These are phyloP conservation scores for Mesorhabditis sp. DNA, from an alignment of 2,888 invertebrate genomes.

Conservation along the genomic window DNA sequence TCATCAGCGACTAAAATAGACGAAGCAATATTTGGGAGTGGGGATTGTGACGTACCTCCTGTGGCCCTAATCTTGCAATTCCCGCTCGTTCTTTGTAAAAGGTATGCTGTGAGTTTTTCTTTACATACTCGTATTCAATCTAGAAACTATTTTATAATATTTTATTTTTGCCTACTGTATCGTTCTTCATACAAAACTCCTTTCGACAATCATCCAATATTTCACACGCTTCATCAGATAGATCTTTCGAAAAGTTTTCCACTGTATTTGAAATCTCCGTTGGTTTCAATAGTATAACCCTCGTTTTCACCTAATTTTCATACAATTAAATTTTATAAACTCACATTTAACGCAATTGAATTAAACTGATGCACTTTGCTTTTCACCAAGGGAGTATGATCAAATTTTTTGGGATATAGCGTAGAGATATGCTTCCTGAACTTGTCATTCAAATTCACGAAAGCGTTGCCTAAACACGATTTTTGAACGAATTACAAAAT, in stretches of 20 bases:
- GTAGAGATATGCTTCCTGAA: background rate
- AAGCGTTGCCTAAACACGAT: background rate
- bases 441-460: background rate
- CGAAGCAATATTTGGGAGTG: conserved; percentile 15
- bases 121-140: conserved; percentile 22
- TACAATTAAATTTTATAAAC: background rate
- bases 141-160: conserved; percentile 11
- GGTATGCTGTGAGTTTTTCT: conserved; percentile 22
- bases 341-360: background rate
- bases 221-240: conserved; percentile 24
- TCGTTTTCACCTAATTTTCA: conserved; percentile 23
- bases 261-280: conserved; percentile 18
- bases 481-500: background rate
- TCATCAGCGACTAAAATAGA: conserved; percentile 1
- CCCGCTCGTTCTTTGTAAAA: conserved; percentile 27
- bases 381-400: background rate
- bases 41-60: conserved; percentile 11
- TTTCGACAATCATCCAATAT: conserved; percentile 26
- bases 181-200: conserved; percentile 19
- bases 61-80: conserved; percentile 21
- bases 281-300: conserved; percentile 23
- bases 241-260: conserved; percentile 28
- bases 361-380: background rate
- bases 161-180: conserved; percentile 15
- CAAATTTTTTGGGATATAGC: background rate